Conservation (phyloP, 1,140 invertebrate species). For the Latrodectus geometricus region DNA sequence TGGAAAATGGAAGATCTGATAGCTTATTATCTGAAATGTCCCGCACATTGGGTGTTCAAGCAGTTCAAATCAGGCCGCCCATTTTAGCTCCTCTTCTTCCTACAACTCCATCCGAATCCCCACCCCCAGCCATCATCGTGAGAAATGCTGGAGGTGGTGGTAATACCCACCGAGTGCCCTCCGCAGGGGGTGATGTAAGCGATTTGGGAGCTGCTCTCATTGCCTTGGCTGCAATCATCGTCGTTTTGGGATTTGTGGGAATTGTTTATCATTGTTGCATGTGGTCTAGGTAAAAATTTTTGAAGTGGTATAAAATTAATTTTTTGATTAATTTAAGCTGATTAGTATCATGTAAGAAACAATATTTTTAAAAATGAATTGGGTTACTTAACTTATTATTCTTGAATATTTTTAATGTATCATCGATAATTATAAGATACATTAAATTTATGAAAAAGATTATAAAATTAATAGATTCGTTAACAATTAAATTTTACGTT, state of each 20-base stretch:
- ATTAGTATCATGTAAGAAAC: too few relatives aligned
- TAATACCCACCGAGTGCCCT: conserved; percentile 16
- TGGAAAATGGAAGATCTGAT: conserved; percentile 70
- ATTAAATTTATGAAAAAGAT: too few relatives aligned
- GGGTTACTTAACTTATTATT: too few relatives aligned
- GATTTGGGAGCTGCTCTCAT: conserved; percentile 83
- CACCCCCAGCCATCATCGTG: conserved; percentile 33
- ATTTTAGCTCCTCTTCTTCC: conserved; percentile 54
- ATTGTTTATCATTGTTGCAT: conserved; percentile 92
- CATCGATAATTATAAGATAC: too few relatives aligned
- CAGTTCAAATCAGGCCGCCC: conserved; percentile 78
- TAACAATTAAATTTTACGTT: too few relatives aligned
- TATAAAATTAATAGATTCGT: too few relatives aligned
- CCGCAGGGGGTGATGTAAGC: conserved; percentile 60
- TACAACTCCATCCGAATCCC: conserved; percentile 24
- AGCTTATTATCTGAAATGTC: conserved; percentile 75
- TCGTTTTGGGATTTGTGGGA: conserved; percentile 84
- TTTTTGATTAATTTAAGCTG: too few relatives aligned
- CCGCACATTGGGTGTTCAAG: conserved; percentile 71
- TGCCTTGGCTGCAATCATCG: conserved; percentile 85
- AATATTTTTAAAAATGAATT: too few relatives aligned
- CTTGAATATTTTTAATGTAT: too few relatives aligned
- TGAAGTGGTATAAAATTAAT: background rate
- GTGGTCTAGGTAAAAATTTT: conserved; percentile 83
- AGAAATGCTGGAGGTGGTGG: conserved; percentile 11